These are phyloP conservation scores for Rattus norvegicus DNA, from an alignment of 2,113 vertebrate species.

Conservation along the genomic window DNA sequence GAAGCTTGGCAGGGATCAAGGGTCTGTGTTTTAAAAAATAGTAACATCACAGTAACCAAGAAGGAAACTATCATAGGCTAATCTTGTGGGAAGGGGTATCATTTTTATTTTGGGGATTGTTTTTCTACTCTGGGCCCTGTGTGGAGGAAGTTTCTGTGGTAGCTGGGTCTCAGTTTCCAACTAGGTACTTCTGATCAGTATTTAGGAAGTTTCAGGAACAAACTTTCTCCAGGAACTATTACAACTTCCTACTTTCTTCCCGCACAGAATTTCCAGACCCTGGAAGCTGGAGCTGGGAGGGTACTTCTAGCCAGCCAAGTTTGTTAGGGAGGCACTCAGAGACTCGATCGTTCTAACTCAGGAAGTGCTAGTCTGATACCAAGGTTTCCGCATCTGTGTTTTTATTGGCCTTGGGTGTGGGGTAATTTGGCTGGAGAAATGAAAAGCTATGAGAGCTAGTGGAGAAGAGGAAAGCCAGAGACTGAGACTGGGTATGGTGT, in stretches of 20 bases:
- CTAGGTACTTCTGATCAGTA: not conserved
- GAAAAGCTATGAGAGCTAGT: not conserved
- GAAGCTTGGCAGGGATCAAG: not conserved
- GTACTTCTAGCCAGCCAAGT: slow-evolving; percentile 60
- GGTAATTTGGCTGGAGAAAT: slow-evolving; percentile 15
- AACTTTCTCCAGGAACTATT: slow-evolving; percentile 34
- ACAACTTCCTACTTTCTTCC: slow-evolving; percentile 53
- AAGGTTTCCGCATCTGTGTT: slow-evolving; percentile 57
- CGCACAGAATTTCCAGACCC: not conserved
- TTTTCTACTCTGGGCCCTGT: not conserved
- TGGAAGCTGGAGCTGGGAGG: not conserved
- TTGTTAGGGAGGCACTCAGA: slow-evolving; percentile 32
- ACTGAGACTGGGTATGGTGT: too few relatives aligned
- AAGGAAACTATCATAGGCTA: not conserved
- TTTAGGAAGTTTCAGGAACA: not conserved
- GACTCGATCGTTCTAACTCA: slow-evolving; percentile 19
- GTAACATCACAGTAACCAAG: not conserved
- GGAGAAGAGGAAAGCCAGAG: not conserved
- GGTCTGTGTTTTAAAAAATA: not conserved
- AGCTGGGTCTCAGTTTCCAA: not conserved
- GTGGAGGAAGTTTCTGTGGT: not conserved
- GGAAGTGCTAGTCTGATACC: slow-evolving; percentile 51
- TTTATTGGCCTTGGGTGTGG: slow-evolving; percentile 59
- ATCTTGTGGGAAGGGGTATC: not conserved
- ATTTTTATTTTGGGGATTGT: not conserved